Evolutionary conservation across 2,113 vertebrate species (phyloP).

Genomic region (Tapirus terrestris): DNA sequence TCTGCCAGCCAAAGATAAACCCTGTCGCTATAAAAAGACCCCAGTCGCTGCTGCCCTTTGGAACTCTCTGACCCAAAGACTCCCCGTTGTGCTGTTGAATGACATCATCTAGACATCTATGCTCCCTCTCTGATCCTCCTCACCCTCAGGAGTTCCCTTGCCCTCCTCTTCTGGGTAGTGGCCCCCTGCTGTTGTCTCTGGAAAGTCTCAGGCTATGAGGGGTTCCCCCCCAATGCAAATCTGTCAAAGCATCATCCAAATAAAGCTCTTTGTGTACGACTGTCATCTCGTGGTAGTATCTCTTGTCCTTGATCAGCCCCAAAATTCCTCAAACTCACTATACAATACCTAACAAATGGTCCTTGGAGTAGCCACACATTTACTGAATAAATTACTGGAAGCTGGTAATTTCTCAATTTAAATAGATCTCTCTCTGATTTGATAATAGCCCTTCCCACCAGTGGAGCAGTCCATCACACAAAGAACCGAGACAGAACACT

Average conservation of each 20-base stretch:
- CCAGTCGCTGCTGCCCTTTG: neutral
- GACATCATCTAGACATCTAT: neutral
- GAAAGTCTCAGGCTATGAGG: neutral
- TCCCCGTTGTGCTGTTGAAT: neutral
- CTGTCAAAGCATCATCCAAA: neutral
- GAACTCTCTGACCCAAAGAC: neutral
- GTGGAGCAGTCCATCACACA: neutral
- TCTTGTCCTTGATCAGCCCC: neutral
- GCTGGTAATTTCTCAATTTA: neutral
- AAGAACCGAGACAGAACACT: neutral
- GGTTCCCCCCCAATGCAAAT: neutral
- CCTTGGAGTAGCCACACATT: neutral
- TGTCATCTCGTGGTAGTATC: neutral
- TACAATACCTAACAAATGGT: neutral
- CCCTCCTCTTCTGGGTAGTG: neutral
- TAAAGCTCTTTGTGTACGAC: neutral
- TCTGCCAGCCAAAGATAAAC: neutral
- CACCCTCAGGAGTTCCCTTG: neutral
- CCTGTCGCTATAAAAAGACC: neutral
- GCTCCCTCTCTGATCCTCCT: neutral
- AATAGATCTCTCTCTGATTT: neutral
- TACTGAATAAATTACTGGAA: neutral
- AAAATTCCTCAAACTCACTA: neutral
- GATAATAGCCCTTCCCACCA: neutral
- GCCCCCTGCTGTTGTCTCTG: no score